phyloP scores from a whole-genome alignment of 2,888 invertebrate genomes.

The Hecatera dysodea region DNA sequence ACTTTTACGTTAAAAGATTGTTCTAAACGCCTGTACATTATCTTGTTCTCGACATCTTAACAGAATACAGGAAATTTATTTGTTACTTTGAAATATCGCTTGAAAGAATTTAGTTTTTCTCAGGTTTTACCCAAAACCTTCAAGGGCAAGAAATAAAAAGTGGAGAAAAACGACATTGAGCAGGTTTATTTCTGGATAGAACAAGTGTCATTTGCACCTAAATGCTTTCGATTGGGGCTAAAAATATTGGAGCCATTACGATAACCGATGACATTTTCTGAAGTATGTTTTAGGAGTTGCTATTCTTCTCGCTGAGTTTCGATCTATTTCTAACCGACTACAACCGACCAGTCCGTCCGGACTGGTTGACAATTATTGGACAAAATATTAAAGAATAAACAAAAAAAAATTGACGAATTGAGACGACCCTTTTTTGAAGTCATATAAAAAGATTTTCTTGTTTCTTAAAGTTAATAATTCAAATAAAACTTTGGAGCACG shows the following conservation, averaged over 20 bases:
- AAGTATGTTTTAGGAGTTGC: neutral
- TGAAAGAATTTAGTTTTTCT: conserved; percentile 15
- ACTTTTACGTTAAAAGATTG: conserved; percentile 1
- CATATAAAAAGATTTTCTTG: no score
- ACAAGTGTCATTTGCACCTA: neutral
- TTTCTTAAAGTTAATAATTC: no score
- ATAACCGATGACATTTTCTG: neutral
- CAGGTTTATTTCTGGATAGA: conserved; percentile 4
- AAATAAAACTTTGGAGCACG: no score
- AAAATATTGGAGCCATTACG: neutral
- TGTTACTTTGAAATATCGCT: conserved; percentile 40
- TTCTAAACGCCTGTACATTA: conserved; percentile 6
- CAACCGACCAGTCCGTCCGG: no score
- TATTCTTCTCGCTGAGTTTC: neutral
- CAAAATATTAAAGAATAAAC: no score
- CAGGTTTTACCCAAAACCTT: neutral
- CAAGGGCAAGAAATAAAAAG: neutral
- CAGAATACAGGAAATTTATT: conserved; percentile 47
- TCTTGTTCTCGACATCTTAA: conserved; percentile 19
- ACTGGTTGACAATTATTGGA: no score
- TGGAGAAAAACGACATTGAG: neutral
- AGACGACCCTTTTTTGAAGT: no score
- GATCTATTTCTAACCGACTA: no score
- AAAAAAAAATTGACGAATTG: no score
- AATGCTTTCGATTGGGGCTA: neutral